Conservation (phyloP, 1,140 invertebrate species). For the Tetramorium simillimum region DNA sequence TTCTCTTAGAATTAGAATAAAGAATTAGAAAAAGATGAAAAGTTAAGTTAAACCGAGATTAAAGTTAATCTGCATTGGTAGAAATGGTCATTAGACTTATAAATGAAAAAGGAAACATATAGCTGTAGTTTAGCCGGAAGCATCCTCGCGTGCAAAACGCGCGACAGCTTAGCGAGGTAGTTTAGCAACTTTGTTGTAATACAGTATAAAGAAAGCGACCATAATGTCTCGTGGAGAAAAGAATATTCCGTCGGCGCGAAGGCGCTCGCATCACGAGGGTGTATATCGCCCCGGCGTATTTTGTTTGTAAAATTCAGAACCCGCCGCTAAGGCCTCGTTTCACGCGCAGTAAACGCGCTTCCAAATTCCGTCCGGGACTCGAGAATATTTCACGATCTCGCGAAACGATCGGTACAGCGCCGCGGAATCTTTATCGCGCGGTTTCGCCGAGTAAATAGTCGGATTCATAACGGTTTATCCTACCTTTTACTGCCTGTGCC, state of each 20-base stretch:
- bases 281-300: conserved; percentile 69
- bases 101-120: neutral
- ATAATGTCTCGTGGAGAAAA: conserved; percentile 39
- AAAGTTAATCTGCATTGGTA: too few relatives aligned
- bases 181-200: conserved; percentile 6
- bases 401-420: conserved; percentile 65
- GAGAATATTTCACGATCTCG: conserved; percentile 73
- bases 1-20: too few relatives aligned
- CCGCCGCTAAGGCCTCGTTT: conserved; percentile 65
- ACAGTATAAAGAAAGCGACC: conserved; percentile 2
- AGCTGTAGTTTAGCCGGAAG: neutral
- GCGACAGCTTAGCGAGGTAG: neutral
- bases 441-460: conserved; percentile 39
- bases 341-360: conserved; percentile 69
- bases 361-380: conserved; percentile 59
- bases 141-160: neutral
- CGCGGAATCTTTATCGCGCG: conserved; percentile 65
- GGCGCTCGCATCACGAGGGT: neutral
- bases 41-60: too few relatives aligned
- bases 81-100: too few relatives aligned
- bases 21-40: too few relatives aligned
- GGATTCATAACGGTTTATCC: conserved; percentile 50
- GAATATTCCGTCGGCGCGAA: conserved; percentile 24
- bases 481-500: conserved; percentile 1
- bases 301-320: conserved; percentile 74